Evolutionary conservation across 2,113 vertebrate species (phyloP), one percentile per base, ranked within the genome.

Genomic region (Myanophis thanlyinensis): DNA sequence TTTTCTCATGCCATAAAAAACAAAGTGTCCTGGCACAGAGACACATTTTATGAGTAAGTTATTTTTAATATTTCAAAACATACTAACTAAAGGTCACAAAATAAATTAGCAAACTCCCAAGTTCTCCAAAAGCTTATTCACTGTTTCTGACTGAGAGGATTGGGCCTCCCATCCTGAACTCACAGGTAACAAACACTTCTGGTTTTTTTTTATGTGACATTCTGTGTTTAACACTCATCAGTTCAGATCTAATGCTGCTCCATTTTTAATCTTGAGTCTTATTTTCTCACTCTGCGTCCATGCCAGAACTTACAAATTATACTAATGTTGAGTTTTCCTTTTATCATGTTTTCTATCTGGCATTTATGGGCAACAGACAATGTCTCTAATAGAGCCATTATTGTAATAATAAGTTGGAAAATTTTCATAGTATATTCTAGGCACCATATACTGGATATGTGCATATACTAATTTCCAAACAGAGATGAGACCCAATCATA

Each of bases 381-480:
- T 51, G 90, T 93, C 93, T 95, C 91, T 92, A 88, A 88, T 92
- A 59, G 46, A 88, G 52, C 84, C 88, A 89, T 25, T 93, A 93
- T 95, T 95, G 89, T 90, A 93, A 80, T 47, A 90, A 90, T 13
- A 35, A 56, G 18, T 90, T 90, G 93, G 89, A 85, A 93, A 95
- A 35, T 2, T 2, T 35, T 40, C 13, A 40, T 73, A 73, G 67
- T 40, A 44, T 15, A 44, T 20, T 80, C n/a, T 20, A 80, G 18
- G 18, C 35, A 22, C 3, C 18, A 80, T 40, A 80, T 40, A 67
- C 10, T 62, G 27, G 30, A 73, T 35, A 3, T 18, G 35, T 67
- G 5, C 73, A 80, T 44, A 80, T 80, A 80, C 18, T 80, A 18
- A 44, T 44, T 44, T 80, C 35, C 35, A 40, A 40, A 35, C 18